Percentiles rank a stretch among this genome's conserved stretches.
Evolutionary conservation across 2,797 vertebrate genomes (phyloP).

Genomic region (Vipera latastei): DNA sequence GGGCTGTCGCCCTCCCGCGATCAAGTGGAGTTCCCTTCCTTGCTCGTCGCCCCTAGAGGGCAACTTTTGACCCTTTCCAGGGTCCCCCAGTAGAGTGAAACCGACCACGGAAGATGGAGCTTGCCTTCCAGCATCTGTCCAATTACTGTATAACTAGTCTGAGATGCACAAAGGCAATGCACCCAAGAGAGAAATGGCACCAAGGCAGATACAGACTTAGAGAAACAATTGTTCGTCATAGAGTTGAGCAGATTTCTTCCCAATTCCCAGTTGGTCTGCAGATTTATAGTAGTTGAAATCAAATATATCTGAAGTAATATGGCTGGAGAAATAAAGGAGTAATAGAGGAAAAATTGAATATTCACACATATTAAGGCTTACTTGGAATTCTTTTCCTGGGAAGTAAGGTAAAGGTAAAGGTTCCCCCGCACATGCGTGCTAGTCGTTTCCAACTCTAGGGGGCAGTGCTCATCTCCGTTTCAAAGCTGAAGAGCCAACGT

Average conservation of each 20-base stretch:
- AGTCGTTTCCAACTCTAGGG: no score
- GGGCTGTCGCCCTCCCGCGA: no score
- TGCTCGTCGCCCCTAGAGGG: no score
- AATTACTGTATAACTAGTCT: background rate
- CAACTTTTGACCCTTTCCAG: no score
- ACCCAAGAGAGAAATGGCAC: background rate
- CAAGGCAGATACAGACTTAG: background rate
- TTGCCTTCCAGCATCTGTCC: background rate
- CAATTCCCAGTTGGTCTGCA: background rate
- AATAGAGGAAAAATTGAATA: background rate
- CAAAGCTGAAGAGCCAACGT: no score
- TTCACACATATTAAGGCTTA: background rate
- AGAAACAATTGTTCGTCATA: background rate
- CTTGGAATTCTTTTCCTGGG: background rate
- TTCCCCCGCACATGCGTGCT: no score
- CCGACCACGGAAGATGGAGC: no score
- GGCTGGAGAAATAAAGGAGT: background rate
- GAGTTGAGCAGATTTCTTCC: background rate
- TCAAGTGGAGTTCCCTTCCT: no score
- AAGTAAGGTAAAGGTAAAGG: background rate
- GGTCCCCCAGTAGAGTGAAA: no score
- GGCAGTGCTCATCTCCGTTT: no score
- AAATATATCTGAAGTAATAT: background rate
- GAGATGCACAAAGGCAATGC: background rate
- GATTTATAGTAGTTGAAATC: background rate